phyloP scores from a whole-genome alignment of 2,888 invertebrate genomes.

The Aradus depressus region DNA sequence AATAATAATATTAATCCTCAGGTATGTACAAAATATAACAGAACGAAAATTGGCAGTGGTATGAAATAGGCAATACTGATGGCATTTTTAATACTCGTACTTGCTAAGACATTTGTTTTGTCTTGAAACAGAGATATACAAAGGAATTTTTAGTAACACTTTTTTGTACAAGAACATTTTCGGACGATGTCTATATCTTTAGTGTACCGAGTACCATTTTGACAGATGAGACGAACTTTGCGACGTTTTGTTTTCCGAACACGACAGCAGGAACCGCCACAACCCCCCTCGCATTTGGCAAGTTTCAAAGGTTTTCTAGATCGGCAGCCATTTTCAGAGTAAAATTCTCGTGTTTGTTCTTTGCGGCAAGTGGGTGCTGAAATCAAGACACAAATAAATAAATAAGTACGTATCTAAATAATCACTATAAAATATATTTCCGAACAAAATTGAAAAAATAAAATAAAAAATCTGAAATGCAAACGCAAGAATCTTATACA shows the following conservation, averaged over 20 bases:
- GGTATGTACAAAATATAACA: constrained; percentile 34
- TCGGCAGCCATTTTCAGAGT: constrained; percentile 82
- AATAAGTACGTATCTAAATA: too few relatives aligned
- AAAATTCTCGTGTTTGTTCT: constrained; percentile 81
- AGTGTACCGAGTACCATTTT: constrained; percentile 84
- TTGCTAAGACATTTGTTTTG: constrained; percentile 29
- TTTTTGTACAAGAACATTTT: constrained; percentile 90
- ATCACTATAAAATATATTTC: too few relatives aligned
- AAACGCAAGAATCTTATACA: too few relatives aligned
- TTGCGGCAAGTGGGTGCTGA: constrained; percentile 70
- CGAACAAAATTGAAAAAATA: too few relatives aligned
- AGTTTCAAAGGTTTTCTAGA: constrained; percentile 83
- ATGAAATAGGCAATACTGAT: constrained; percentile 23
- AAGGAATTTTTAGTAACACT: constrained; percentile 54
- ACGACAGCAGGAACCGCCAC: constrained; percentile 73
- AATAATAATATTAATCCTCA: too few relatives aligned
- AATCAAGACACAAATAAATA: constrained; percentile 29
- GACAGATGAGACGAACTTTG: constrained; percentile 86
- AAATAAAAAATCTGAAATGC: too few relatives aligned
- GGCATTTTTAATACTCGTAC: constrained; percentile 25
- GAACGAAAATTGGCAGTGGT: constrained; percentile 27
- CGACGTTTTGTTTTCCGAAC: constrained; percentile 86
- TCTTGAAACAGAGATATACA: constrained; percentile 29
- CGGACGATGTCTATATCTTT: constrained; percentile 94
- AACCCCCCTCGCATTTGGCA: constrained; percentile 69